A percentile compares a stretch with the other conserved stretches of the same genome.
Evolutionary conservation across 2,888 invertebrate species (phyloP).

Genomic region (Pegoplata infirma): DNA sequence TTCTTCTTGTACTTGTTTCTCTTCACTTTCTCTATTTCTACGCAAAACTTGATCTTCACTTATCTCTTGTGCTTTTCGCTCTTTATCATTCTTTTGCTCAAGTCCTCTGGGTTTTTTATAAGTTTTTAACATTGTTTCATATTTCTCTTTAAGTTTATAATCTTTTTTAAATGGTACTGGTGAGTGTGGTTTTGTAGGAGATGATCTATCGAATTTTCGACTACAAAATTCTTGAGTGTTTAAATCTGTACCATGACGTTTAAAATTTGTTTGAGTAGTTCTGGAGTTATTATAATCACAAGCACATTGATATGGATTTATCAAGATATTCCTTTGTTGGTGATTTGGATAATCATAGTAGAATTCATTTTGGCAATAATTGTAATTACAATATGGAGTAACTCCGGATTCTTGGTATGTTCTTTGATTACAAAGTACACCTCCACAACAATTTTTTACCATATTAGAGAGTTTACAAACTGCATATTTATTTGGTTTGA

Average conservation of each 20-base stretch:
- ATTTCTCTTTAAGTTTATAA: background rate
- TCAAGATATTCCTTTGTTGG: background rate
- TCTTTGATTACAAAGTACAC: conserved; percentile 34
- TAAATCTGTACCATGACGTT: conserved; percentile 54
- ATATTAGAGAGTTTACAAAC: background rate
- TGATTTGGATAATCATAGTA: conserved; percentile 46
- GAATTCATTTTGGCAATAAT: conserved; percentile 52
- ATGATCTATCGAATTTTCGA: background rate
- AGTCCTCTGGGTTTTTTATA: background rate
- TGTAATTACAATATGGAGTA: conserved; percentile 35
- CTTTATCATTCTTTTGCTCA: background rate
- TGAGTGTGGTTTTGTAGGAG: background rate
- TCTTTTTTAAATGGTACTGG: background rate
- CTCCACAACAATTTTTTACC: background rate
- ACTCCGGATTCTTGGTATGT: conserved; percentile 17
- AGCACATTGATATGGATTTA: background rate
- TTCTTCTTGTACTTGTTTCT: conserved; percentile 9
- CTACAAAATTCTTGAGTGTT: conserved; percentile 53
- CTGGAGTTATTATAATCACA: background rate
- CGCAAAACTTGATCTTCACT: background rate
- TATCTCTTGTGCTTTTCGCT: background rate
- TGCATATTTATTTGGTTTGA: background rate
- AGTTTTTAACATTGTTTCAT: background rate
- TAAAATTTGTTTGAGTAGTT: background rate
- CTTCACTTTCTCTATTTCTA: conserved; percentile 5